These are phyloP conservation scores for Eupithecia dodoneata DNA, from an alignment of 2,888 invertebrate species.

Conservation along the genomic window DNA sequence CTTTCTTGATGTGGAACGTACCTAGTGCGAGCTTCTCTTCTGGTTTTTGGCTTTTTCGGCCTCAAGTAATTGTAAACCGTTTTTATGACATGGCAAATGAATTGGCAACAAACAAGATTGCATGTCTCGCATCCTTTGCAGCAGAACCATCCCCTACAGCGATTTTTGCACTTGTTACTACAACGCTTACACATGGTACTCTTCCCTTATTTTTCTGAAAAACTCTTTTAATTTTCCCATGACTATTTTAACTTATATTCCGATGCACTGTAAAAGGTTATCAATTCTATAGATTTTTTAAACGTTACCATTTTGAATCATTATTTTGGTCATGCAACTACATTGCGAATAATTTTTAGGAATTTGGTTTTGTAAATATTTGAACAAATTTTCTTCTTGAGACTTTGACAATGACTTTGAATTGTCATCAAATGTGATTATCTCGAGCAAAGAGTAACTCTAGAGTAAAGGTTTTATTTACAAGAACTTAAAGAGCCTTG, in stretches of 20 bases:
- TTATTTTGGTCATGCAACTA: not conserved
- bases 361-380: not conserved
- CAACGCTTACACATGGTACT: constrained; percentile 3
- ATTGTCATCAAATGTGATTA: not conserved
- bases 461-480: not conserved
- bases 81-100: not conserved
- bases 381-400: not conserved
- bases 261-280: not conserved
- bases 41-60: constrained; percentile 15
- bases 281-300: not conserved
- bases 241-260: constrained; percentile 1
- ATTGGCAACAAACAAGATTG: constrained; percentile 10
- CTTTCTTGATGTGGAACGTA: not conserved
- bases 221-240: constrained; percentile 32
- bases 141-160: constrained; percentile 23
- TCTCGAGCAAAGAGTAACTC: not conserved
- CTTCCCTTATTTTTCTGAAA: not conserved
- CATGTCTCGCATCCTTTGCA: constrained; percentile 36
- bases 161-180: constrained; percentile 22
- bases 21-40: not conserved
- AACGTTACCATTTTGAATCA: not conserved
- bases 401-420: not conserved
- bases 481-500: not conserved
- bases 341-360: not conserved
- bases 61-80: constrained; percentile 6